Evolutionary conservation across 1,140 invertebrate genomes (phyloP), one percentile per base, ranked within the genome.

Genomic region (Drosophila littoralis): DNA sequence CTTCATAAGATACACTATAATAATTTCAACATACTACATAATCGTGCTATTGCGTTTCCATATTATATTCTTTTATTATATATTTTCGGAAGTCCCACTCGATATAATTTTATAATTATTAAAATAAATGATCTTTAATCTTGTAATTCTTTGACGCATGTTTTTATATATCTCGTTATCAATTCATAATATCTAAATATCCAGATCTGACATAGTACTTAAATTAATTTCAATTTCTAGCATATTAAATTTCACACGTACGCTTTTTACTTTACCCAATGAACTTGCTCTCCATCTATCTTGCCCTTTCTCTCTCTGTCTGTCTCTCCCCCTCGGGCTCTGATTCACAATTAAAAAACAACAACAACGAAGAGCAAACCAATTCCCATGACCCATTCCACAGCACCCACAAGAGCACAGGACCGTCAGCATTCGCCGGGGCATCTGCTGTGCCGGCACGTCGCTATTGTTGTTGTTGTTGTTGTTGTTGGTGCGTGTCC

Each of bases 401-500:
- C 12, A n/a, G 5, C 43, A 63, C 45, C 58, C 55, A 68, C 65
- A 68, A 65, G 1, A 46, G 13, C 17, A 50, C 51, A 72, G 48
- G 52, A 42, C 15, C 46, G 40, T 43, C 52, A 10, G 13, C 42
- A 35, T 15, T 60, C n/a, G 52, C 22, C 45, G 73, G 55, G 57
- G 61, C 58, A 68, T 58, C 63, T 42, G 67, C 45, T 35, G 64
- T 54, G 50, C 40, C 70, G 80, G 55, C 65, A 77, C 71, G 68
- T 66, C 46, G 45, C 38, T 63, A 42, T 15, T 59, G 35, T 55
- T 68, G 50, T 46, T 60, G 48, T 38, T 58, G 52, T 58, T 70
- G 63, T 42, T 73, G 45, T 72, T 67, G 77, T 59, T 84, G 72
- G 63, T 73, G 86, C 68, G 79, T 85, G 85, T 90, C 90, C 90